These are phyloP conservation scores for Ptilorrhoa leucosticta DNA, from an alignment of 2,113 vertebrate genomes.

Conservation along the genomic window DNA sequence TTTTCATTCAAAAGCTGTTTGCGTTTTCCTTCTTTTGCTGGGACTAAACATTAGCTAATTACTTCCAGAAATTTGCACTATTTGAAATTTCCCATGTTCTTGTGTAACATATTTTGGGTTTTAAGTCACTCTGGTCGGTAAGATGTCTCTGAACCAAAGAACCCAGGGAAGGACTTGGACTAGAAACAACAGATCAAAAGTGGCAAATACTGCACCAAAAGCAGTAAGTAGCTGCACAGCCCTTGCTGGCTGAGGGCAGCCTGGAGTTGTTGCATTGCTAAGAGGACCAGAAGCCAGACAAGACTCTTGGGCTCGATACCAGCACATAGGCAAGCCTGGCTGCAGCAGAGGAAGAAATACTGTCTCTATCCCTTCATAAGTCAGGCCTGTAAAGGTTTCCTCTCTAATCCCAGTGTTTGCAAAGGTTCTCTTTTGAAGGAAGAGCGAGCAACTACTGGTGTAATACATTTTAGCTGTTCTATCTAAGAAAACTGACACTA, in stretches of 20 bases:
- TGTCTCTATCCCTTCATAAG: background rate
- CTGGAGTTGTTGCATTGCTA: background rate
- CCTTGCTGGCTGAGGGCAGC: background rate
- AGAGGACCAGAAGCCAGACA: background rate
- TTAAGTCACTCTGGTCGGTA: background rate
- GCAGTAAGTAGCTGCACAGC: background rate
- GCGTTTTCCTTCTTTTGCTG: background rate
- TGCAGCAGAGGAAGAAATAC: background rate
- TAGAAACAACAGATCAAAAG: background rate
- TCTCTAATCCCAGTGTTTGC: background rate
- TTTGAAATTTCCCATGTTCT: background rate
- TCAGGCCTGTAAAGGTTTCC: background rate
- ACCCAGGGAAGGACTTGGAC: background rate
- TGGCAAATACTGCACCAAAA: background rate
- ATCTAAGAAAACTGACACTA: background rate
- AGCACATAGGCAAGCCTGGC: accelerated
- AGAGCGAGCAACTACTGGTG: background rate
- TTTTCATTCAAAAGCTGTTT: background rate
- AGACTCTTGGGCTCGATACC: background rate
- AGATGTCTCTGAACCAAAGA: background rate
- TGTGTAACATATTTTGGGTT: background rate
- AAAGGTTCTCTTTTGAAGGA: background rate
- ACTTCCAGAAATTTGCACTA: background rate
- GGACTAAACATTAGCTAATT: background rate
- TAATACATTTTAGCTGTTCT: background rate